These are phyloP conservation scores for Zoanthus solanderi DNA, from an alignment of 92 coral and sea anemone genomes.

Conservation along the genomic window DNA sequence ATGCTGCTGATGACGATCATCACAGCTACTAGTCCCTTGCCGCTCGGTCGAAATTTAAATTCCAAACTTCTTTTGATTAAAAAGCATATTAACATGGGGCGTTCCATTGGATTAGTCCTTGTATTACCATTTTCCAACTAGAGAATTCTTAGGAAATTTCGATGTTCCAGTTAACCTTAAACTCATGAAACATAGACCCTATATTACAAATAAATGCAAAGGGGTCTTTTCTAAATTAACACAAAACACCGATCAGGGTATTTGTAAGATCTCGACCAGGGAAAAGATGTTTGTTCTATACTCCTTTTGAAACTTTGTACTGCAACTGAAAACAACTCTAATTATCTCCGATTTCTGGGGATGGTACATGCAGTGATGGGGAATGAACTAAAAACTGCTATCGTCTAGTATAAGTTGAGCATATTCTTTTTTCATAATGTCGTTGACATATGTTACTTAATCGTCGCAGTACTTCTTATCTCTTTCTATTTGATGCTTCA, in stretches of 20 bases:
- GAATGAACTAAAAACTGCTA: constrained; percentile 55
- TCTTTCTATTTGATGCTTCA: constrained; percentile 28
- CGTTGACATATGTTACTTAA: constrained; percentile 55
- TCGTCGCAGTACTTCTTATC: constrained; percentile 51
- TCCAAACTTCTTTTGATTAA: too few species aligned
- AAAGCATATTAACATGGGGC: too few species aligned
- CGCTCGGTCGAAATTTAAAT: too few species aligned
- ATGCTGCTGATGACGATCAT: too few species aligned
- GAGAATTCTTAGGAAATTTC: too few species aligned
- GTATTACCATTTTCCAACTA: too few species aligned
- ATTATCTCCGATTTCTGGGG: constrained; percentile 57
- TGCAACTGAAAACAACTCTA: constrained; percentile 56
- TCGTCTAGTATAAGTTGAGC: background rate
- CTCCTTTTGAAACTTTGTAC: constrained; percentile 44
- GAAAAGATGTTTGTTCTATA: constrained; percentile 43
- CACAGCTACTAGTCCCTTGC: too few species aligned
- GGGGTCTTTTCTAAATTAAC: constrained; percentile 46
- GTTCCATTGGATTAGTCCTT: too few species aligned
- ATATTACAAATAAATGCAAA: constrained; percentile 46
- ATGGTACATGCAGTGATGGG: constrained; percentile 63
- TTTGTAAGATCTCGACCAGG: constrained; percentile 51
- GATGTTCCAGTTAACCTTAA: too few species aligned
- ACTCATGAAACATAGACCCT: background rate
- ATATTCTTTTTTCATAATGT: constrained; percentile 3
- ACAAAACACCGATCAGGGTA: constrained; percentile 59